Conservation (phyloP, 2,113 vertebrate genomes). For the Cygnus buccinator region DNA sequence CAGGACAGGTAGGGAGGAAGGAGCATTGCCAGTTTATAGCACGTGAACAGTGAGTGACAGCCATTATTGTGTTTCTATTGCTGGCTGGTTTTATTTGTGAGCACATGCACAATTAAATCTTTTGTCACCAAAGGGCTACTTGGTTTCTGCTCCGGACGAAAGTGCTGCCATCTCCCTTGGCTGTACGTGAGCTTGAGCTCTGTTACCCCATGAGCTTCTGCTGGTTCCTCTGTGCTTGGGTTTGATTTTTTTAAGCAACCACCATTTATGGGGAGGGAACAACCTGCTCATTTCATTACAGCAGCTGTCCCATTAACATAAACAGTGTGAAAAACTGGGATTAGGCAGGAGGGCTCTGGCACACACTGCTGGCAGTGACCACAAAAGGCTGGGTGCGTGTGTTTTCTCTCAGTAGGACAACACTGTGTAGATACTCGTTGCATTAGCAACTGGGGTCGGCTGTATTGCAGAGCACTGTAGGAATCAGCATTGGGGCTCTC, state of each 20-base stretch:
- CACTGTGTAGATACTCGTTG: not conserved
- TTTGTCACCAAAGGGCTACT: fast-evolving
- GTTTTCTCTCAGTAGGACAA: not conserved
- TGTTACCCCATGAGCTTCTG: not conserved
- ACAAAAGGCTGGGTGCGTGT: not conserved
- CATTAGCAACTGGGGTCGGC: fast-evolving
- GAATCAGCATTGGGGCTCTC: not conserved
- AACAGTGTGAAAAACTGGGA: not conserved
- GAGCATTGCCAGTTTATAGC: not conserved
- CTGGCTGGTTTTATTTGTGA: not conserved
- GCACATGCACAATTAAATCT: not conserved
- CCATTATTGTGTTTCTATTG: not conserved
- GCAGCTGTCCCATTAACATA: constrained; percentile 13
- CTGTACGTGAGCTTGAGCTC: not conserved
- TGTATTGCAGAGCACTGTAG: fast-evolving
- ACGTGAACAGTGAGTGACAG: not conserved
- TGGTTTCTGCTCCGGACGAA: not conserved
- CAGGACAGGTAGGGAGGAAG: not conserved
- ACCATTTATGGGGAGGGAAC: constrained; percentile 49
- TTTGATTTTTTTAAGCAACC: not conserved
- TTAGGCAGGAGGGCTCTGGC: constrained; percentile 11
- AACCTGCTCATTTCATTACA: not conserved
- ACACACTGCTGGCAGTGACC: not conserved
- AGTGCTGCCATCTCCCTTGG: fast-evolving
- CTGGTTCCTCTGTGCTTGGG: not conserved